A percentile compares a stretch with the other conserved stretches of the same genome.
phyloP scores from a whole-genome alignment of 1,140 invertebrate species.

The Drosophila elegans region DNA sequence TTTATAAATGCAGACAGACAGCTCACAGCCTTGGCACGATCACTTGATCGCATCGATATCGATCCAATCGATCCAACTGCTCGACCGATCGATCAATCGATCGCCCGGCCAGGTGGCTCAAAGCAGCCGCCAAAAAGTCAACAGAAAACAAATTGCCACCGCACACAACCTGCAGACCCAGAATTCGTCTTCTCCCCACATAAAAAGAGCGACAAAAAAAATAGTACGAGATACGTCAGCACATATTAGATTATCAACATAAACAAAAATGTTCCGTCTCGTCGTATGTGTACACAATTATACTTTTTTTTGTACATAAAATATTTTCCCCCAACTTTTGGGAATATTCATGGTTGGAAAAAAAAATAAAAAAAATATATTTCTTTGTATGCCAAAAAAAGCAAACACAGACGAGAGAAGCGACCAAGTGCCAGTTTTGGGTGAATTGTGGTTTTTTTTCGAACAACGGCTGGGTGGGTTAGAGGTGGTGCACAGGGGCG shows the following conservation, averaged over 20 bases:
- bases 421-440: slow-evolving; percentile 75
- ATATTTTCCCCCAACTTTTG: slow-evolving; percentile 37
- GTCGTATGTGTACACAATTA: slow-evolving; percentile 49
- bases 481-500: slow-evolving; percentile 12
- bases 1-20: slow-evolving; percentile 74
- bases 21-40: slow-evolving; percentile 60
- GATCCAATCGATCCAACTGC: slow-evolving; percentile 18
- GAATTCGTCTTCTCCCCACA: slow-evolving; percentile 9
- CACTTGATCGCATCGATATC: slow-evolving; percentile 33
- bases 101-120: slow-evolving; percentile 59
- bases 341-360: slow-evolving; percentile 39
- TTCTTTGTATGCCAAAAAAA: slow-evolving; percentile 68
- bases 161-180: slow-evolving; percentile 34
- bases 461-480: slow-evolving; percentile 22
- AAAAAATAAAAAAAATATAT: slow-evolving; percentile 25
- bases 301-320: slow-evolving; percentile 27
- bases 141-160: slow-evolving; percentile 4
- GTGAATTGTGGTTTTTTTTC: slow-evolving; percentile 53
- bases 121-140: slow-evolving; percentile 21
- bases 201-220: background rate
- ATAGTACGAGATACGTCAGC: slow-evolving; percentile 44
- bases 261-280: slow-evolving; percentile 73
- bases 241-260: slow-evolving; percentile 82
- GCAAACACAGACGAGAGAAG: slow-evolving; percentile 71
- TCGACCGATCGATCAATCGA: slow-evolving; percentile 26